Conservation (phyloP, 2,888 invertebrate genomes). For the Ryuthela nishihirai region DNA sequence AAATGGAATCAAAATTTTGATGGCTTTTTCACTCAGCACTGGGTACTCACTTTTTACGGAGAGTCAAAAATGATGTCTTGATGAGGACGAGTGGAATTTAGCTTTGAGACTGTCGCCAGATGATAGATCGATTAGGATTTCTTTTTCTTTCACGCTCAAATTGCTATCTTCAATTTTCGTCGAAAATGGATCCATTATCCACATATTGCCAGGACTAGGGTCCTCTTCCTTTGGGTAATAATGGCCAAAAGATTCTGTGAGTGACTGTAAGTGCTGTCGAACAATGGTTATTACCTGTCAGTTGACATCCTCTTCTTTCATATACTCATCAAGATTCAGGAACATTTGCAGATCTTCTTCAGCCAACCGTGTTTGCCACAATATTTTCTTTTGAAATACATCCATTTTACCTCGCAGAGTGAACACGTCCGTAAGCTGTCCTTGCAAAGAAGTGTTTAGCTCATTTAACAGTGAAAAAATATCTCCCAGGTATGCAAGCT, state of each 20-base stretch:
- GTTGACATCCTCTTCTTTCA: neutral
- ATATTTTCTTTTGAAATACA: slow-evolving; percentile 2
- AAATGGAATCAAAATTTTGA: too few species aligned
- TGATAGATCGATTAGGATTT: too few species aligned
- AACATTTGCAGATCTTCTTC: neutral
- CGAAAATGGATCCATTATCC: too few species aligned
- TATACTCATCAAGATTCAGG: slow-evolving; percentile 1
- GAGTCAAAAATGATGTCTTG: too few species aligned
- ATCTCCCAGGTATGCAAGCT: slow-evolving; percentile 4
- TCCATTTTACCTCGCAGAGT: neutral
- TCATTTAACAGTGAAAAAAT: slow-evolving; percentile 4
- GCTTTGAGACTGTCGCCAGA: too few species aligned
- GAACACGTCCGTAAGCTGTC: slow-evolving; percentile 1
- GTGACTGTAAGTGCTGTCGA: slow-evolving; percentile 3
- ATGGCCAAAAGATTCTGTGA: slow-evolving; percentile 3
- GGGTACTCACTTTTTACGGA: too few species aligned
- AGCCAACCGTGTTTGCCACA: neutral
- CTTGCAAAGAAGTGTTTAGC: neutral
- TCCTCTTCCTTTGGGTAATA: slow-evolving; percentile 7
- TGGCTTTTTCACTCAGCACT: too few species aligned
- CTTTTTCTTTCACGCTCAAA: too few species aligned
- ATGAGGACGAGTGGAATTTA: too few species aligned
- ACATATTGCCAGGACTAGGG: neutral
- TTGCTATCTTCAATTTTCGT: too few species aligned
- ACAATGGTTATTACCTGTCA: slow-evolving; percentile 4